Percentiles rank a stretch among this genome's conserved stretches.
Conservation (phyloP, 2,888 invertebrate genomes). For the Calliphora vomitoria region DNA sequence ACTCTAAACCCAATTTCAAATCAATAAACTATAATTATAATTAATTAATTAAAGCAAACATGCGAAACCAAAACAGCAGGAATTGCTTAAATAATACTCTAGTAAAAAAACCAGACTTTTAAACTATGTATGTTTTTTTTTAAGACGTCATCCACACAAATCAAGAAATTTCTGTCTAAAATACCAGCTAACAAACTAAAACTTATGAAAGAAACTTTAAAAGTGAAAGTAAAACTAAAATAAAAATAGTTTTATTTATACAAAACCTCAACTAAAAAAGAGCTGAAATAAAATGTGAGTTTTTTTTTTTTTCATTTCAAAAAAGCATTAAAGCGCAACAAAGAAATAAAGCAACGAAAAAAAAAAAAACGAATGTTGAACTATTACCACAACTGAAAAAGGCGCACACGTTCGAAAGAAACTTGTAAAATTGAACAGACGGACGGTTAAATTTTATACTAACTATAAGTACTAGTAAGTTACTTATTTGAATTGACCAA, state of each 20-base stretch:
- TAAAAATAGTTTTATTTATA: conserved; percentile 19
- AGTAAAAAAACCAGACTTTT: not conserved
- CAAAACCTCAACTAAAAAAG: conserved; percentile 12
- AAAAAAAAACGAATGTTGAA: conserved; percentile 48
- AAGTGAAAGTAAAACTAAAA: conserved; percentile 59
- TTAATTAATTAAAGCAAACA: conserved; percentile 7
- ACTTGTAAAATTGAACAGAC: conserved; percentile 15
- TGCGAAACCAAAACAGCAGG: not conserved
- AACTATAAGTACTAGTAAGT: not conserved
- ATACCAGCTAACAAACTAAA: conserved; percentile 3
- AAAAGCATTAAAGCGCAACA: conserved; percentile 69
- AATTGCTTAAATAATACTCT: not conserved
- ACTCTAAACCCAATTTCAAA: not conserved
- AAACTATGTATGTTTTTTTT: not conserved
- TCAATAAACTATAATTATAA: conserved; percentile 2
- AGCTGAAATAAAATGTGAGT: not conserved
- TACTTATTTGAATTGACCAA: conserved; percentile 32
- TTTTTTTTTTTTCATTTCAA: conserved; percentile 14
- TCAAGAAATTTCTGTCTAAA: not conserved
- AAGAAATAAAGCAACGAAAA: conserved; percentile 50
- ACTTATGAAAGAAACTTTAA: conserved; percentile 47
- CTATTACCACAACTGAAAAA: conserved; percentile 18
- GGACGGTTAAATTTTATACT: not conserved
- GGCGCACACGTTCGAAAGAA: too few species aligned
- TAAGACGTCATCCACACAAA: conserved; percentile 13